Evolutionary conservation across 2,113 vertebrate genomes (phyloP).

Genomic region (Limanda limanda): DNA sequence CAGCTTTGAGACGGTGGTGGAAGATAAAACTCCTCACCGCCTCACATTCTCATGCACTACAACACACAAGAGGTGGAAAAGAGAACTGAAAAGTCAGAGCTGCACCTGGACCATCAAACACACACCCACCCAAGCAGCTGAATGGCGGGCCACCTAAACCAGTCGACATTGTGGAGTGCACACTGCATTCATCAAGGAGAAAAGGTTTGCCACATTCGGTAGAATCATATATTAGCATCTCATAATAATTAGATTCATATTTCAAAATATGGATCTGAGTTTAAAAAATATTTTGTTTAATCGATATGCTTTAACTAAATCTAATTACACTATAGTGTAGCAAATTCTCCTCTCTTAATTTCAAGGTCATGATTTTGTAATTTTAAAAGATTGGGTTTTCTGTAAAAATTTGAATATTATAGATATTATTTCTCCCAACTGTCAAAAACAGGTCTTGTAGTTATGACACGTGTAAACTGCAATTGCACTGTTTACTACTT

Average conservation of each 20-base stretch:
- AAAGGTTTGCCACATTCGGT: neutral
- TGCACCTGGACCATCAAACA: neutral
- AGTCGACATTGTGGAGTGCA: neutral
- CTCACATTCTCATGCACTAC: neutral
- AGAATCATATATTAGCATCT: neutral
- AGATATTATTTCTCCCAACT: too few relatives aligned
- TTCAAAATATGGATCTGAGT: too few relatives aligned
- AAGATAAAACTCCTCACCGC: neutral
- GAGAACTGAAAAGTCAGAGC: too few relatives aligned
- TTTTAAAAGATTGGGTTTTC: neutral
- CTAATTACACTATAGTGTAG: too few relatives aligned
- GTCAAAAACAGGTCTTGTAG: too few relatives aligned
- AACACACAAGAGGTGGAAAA: too few relatives aligned
- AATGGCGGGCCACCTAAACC: neutral
- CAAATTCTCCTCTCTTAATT: too few relatives aligned
- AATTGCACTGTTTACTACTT: too few relatives aligned
- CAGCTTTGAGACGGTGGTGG: neutral
- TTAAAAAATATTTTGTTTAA: too few relatives aligned
- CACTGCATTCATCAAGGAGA: neutral
- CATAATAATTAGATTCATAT: neutral
- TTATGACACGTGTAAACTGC: too few relatives aligned
- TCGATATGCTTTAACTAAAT: too few relatives aligned
- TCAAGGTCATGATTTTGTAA: too few relatives aligned
- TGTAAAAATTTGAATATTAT: neutral
- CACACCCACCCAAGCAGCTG: neutral